Evolutionary conservation across 2,113 vertebrate genomes (phyloP), one percentile per base, ranked within the genome.

Genomic region (Tretioscincus oriximinensis): DNA sequence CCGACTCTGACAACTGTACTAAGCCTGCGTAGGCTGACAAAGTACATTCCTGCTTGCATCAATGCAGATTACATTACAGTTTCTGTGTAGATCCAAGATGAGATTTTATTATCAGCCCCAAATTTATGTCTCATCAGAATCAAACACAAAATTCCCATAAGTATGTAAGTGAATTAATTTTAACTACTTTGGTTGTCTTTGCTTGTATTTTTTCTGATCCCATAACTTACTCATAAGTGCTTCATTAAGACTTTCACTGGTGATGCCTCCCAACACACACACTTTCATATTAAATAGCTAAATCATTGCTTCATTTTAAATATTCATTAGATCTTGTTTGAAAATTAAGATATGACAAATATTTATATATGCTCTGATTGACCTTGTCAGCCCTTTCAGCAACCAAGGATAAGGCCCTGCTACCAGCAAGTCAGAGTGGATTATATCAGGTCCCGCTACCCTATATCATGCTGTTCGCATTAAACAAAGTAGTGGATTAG

Each of bases 1-100:
- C 90, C 81, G 70, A 84, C 76, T 63, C 81, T 88, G 73, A 85
- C 90, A 88, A 90, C 94, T 92, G 81, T 81, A 89, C 87, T 91
- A 91, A 93, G 87, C 58, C 84, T 68, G 16, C 47, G 81, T 74
- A 87, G 87, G 86, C 88, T 91, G 84, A 81, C 85, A 85, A 81
- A 91, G 90, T 84, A 78, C 78, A 90, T 92, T 90, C 71, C 78
- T 87, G 47, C 79, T 88, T 91, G 71, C 89, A 82, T 88, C 88
- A 77, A 73, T 61, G 80, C 82, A 83, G 90, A 92, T 92, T 88
- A 79, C 83, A 67, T 90, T 93, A 83, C 87, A 63, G 83, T 70
- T 35, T 91, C 77, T 86, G 83, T 75, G 76, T 81, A 54, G 86
- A 76, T 24, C 83, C 81, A 18, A 73, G 83, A 81, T 22, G 28